Percentiles rank a stretch among this genome's conserved stretches.
Conservation (phyloP, 2,113 vertebrate genomes). For the Pseudopipra pipra region DNA sequence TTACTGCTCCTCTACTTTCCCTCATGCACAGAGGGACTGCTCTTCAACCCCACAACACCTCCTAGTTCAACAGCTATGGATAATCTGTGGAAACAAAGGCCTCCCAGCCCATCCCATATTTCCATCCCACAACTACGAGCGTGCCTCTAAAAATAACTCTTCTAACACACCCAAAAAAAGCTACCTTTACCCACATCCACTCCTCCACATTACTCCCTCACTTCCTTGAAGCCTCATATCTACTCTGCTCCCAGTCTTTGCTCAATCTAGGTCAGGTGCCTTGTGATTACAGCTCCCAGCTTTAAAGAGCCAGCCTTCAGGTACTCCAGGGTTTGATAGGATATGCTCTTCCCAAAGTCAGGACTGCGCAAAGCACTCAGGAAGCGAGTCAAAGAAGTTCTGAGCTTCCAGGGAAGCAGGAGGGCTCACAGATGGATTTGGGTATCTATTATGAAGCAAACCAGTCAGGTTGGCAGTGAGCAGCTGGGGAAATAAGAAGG, state of each 20-base stretch:
- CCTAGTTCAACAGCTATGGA: neutral
- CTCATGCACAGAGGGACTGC: neutral
- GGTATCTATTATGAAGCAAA: neutral
- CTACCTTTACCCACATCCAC: neutral
- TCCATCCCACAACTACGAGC: neutral
- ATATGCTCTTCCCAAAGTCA: neutral
- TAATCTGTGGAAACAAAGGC: neutral
- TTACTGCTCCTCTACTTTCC: neutral
- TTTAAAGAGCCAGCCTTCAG: constrained; percentile 23
- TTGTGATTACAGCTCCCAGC: neutral
- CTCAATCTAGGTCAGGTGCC: constrained; percentile 45
- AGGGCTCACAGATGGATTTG: neutral
- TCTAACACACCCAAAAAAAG: neutral
- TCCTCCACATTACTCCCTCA: neutral
- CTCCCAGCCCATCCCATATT: neutral
- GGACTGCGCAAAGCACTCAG: neutral
- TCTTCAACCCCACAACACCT: neutral
- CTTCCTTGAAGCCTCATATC: constrained; percentile 7
- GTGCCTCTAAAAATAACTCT: neutral
- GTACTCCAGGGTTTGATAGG: neutral
- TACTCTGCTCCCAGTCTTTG: neutral
- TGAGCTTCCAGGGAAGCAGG: neutral
- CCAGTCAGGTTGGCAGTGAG: neutral
- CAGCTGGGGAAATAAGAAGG: neutral
- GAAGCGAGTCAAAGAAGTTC: neutral